phyloP scores from a whole-genome alignment of 1,140 invertebrate species.

The Lanistes nyassanus region DNA sequence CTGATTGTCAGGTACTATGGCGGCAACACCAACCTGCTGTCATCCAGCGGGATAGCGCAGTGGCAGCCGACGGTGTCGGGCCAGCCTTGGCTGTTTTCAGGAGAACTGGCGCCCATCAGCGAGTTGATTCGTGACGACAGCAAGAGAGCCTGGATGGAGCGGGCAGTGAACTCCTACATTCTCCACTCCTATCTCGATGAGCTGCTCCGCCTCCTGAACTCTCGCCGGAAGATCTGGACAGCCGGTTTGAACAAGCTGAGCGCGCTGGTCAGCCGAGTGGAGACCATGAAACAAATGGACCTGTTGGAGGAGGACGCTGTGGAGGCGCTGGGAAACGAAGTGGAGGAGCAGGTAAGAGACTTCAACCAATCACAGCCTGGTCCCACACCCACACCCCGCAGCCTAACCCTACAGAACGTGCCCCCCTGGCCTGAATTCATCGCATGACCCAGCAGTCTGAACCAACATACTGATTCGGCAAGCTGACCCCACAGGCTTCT shows the following conservation, averaged over 20 bases:
- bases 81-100: too few species aligned
- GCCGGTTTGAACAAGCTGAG: neutral
- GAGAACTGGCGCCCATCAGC: conserved; percentile 18
- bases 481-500: too few species aligned
- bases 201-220: conserved; percentile 1
- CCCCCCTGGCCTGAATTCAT: too few species aligned
- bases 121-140: conserved; percentile 15
- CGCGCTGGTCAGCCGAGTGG: conserved; percentile 1
- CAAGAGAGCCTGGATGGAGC: conserved; percentile 18
- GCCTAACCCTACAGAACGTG: too few species aligned
- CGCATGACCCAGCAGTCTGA: too few species aligned
- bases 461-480: too few species aligned
- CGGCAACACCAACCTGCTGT: too few species aligned
- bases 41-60: neutral
- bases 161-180: too few species aligned
- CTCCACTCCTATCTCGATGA: conserved; percentile 11
- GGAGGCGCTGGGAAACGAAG: conserved; percentile 13
- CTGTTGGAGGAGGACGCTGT: conserved; percentile 12
- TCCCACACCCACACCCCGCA: too few species aligned
- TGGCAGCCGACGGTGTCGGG: conserved; percentile 24
- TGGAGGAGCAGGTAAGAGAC: conserved; percentile 11
- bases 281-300: neutral
- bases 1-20: too few species aligned
- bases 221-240: neutral
- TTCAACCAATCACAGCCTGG: too few species aligned